Evolutionary conservation across 2,113 vertebrate genomes (phyloP).

Genomic region (Perca fluviatilis): DNA sequence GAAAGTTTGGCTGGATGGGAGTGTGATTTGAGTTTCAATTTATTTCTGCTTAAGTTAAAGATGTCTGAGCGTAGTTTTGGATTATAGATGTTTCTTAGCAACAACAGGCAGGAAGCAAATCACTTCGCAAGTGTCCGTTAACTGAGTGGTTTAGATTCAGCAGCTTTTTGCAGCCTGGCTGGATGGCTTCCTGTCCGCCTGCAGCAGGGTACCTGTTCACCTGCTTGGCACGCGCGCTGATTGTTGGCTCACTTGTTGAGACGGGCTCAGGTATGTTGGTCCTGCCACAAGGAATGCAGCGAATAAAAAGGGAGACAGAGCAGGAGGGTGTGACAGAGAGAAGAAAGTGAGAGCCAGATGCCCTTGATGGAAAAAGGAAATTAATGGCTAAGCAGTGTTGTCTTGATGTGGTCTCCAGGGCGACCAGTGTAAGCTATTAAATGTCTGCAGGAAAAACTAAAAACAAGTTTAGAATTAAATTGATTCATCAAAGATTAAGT

Average conservation of each 20-base stretch:
- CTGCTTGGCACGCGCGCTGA: conserved; percentile 41
- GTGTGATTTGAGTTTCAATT: conserved; percentile 13
- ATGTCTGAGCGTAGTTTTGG: not conserved
- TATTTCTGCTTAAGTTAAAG: not conserved
- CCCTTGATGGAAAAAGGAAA: conserved; percentile 60
- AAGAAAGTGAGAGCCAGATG: conserved; percentile 52
- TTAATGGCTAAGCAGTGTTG: conserved; percentile 28
- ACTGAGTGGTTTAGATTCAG: not conserved
- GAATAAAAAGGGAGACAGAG: not conserved
- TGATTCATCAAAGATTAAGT: conserved; percentile 57
- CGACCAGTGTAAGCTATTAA: conserved; percentile 16
- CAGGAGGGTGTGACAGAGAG: conserved; percentile 25
- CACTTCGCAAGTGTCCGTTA: not conserved
- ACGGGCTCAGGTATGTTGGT: conserved; percentile 65
- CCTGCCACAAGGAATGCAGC: conserved; percentile 50
- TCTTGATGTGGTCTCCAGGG: conserved; percentile 57
- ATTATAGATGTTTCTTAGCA: not conserved
- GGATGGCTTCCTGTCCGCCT: conserved; percentile 7
- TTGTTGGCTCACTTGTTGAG: conserved; percentile 55
- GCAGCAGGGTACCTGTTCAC: conserved; percentile 16
- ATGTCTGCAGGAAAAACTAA: conserved; percentile 47
- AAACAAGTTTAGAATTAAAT: conserved; percentile 56
- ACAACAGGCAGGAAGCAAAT: not conserved
- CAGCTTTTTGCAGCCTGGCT: conserved; percentile 11
- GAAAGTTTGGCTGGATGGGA: conserved; percentile 11